Evolutionary conservation across 2,797 vertebrate species (phyloP), one percentile per base, ranked within the genome.

Genomic region (Halcyon chelicuti): DNA sequence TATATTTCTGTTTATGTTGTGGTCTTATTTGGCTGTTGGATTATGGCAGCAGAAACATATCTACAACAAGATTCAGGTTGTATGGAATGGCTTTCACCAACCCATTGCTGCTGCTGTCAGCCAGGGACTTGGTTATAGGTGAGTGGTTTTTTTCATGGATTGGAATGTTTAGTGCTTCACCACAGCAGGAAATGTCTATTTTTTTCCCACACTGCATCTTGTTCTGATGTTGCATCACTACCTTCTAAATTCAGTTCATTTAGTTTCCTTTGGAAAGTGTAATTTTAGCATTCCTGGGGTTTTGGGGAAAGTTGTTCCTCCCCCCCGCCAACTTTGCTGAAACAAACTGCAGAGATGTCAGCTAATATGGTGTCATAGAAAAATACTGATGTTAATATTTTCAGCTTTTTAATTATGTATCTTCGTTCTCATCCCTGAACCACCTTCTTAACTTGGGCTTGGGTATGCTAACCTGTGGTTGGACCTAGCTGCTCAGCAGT

Each of bases 1-100:
- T 99, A 98, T 99, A 99, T 98, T 99, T 99, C 98, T 99, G 99
- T 98, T 97, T 99, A 93, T 99, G 99, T 98, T 99, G 99, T 98
- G 99, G 98, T 97, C 99, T 99, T 98, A 99, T 99, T 97, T 99
- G 99, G 99, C 97, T 99, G 88, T 98, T 99, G 97, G 99, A 99
- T 98, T 99, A 99, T 95, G 98, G 98, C 97, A 99, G 99, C 91
- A 98, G 98, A 98, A 98, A 98, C 95, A 98, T 98, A 96, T 98
- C 98, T 85, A 98, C 98, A 40, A 98, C 98, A 78, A 98, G 98
- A 97, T 98, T 99, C 98, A 99, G 96, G 93, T 98, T 99, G 82
- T 99, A 99, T 62, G 99, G 99, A 89, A 98, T 99, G 93, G 98
- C 98, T 60, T 98, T 99, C 94, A 99, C 99, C 97, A 99, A 99